A percentile compares a stretch with the other conserved stretches of the same genome.
Evolutionary conservation across 2,797 vertebrate genomes (phyloP).

Genomic region (Propithecus perrieri): DNA sequence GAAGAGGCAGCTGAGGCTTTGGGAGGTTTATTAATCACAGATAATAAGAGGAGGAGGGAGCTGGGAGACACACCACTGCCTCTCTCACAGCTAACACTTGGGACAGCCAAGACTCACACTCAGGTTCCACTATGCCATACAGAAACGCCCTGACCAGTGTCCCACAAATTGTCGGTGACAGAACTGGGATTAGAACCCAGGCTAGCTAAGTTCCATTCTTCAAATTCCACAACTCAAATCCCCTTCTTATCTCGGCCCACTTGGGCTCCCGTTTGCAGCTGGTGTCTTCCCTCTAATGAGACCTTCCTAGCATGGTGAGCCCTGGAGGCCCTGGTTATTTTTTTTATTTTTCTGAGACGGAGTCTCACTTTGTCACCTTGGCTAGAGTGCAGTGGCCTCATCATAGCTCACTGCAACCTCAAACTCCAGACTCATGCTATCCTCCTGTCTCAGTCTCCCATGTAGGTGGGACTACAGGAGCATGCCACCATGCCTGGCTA

Average conservation of each 20-base stretch:
- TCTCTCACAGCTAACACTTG: neutral
- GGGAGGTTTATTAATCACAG: neutral
- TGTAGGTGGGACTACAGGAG: too few relatives aligned
- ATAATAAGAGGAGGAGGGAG: neutral
- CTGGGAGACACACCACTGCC: neutral
- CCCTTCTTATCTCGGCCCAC: neutral
- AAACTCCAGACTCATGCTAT: too few relatives aligned
- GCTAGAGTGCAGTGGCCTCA: too few relatives aligned
- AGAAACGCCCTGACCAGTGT: neutral
- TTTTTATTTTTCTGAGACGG: too few relatives aligned
- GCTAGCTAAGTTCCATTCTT: neutral
- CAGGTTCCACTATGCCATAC: neutral
- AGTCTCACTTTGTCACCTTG: too few relatives aligned
- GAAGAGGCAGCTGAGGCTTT: neutral
- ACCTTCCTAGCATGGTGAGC: neutral
- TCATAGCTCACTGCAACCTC: too few relatives aligned
- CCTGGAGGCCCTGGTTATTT: neutral
- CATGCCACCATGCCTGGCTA: too few relatives aligned
- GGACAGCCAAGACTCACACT: neutral
- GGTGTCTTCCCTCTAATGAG: neutral
- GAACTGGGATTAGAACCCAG: neutral
- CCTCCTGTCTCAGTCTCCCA: too few relatives aligned
- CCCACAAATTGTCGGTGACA: neutral
- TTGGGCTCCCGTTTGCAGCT: neutral
- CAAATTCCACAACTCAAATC: neutral